These are phyloP conservation scores for Lordiphosa collinella DNA, from an alignment of 1,140 invertebrate species.

Conservation along the genomic window DNA sequence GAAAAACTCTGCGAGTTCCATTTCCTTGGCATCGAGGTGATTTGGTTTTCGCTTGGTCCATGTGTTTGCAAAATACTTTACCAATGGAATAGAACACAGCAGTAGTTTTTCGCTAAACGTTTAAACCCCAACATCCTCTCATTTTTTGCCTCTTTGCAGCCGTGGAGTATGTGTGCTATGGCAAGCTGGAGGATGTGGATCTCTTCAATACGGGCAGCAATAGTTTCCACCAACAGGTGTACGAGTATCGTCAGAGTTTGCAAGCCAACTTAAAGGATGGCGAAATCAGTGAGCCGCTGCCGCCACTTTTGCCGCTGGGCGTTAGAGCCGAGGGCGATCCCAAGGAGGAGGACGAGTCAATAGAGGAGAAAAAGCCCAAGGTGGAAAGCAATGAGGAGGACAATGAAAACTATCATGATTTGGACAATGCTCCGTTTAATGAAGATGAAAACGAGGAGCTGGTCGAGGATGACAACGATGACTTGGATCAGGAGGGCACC, in stretches of 20 bases:
- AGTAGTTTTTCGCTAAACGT: conserved; percentile 60
- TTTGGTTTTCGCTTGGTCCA: conserved; percentile 58
- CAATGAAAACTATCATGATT: conserved; percentile 8
- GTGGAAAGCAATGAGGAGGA: conserved; percentile 12
- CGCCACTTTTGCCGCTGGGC: conserved; percentile 58
- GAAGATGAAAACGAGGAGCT: conserved; percentile 25
- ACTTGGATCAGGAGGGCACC: conserved; percentile 36
- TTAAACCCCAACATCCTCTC: conserved; percentile 24
- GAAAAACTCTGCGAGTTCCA: conserved; percentile 73
- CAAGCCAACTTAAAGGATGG: conserved; percentile 70
- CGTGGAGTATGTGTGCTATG: conserved; percentile 74
- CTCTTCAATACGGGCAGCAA: conserved; percentile 66
- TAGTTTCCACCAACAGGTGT: conserved; percentile 73
- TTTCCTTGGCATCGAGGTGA: conserved; percentile 68
- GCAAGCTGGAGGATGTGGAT: conserved; percentile 73
- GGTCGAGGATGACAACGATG: conserved; percentile 28
- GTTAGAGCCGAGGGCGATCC: conserved; percentile 54
- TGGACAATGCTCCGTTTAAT: not conserved
- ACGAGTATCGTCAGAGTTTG: conserved; percentile 72
- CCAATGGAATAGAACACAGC: conserved; percentile 73
- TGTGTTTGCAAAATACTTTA: conserved; percentile 72
- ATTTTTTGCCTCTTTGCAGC: conserved; percentile 47
- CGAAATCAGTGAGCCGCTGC: conserved; percentile 48
- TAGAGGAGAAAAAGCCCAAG: not conserved
- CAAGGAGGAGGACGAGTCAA: conserved; percentile 52